Conservation (phyloP, 2,113 vertebrate genomes). For the Proteles cristata region DNA sequence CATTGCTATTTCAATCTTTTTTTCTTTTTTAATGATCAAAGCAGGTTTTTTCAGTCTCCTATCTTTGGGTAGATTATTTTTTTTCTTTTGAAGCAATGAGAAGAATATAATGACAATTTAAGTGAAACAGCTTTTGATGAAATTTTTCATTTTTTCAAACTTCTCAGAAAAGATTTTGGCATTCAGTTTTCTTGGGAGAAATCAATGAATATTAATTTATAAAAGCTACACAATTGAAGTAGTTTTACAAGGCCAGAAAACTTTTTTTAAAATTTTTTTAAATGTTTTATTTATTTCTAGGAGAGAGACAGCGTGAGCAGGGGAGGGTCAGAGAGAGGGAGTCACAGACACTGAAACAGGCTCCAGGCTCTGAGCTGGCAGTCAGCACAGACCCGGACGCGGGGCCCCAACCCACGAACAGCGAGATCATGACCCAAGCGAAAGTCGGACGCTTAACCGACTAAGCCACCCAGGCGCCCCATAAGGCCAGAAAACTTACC, state of each 20-base stretch:
- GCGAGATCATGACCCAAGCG: no score
- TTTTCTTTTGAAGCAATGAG: neutral
- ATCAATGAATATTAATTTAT: neutral
- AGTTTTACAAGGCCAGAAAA: neutral
- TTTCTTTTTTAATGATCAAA: neutral
- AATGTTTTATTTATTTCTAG: no score
- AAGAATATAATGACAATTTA: neutral
- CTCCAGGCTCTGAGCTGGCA: no score
- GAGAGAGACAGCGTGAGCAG: no score
- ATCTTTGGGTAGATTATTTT: neutral
- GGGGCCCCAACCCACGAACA: no score
- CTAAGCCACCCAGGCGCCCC: no score
- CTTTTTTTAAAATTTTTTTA: no score
- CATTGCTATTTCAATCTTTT: neutral
- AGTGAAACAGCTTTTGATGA: neutral
- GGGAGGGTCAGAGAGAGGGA: no score
- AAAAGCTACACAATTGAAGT: neutral
- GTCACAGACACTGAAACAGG: no score
- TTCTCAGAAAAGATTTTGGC: neutral
- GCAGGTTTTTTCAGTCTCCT: neutral
- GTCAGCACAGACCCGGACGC: no score
- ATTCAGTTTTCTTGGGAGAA: neutral
- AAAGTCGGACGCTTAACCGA: no score
- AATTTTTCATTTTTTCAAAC: neutral
- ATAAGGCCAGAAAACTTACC: neutral